Conservation (phyloP, 2,797 vertebrate genomes). For the Rhadinocentrus ornatus region DNA sequence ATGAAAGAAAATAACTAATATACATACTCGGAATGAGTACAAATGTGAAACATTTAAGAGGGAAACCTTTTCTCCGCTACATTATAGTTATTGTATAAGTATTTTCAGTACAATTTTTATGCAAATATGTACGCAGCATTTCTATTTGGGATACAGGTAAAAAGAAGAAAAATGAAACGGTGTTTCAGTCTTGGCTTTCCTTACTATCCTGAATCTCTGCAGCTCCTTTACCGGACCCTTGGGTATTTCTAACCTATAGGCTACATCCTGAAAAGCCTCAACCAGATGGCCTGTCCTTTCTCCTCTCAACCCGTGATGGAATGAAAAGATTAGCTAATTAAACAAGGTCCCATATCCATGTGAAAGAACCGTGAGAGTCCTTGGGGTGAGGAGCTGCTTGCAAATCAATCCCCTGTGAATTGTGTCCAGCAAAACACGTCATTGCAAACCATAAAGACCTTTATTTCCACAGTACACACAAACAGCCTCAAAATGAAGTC, state of each 20-base stretch:
- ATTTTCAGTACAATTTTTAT: background rate
- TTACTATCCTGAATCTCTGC: constrained; percentile 49
- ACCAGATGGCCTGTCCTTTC: constrained; percentile 84
- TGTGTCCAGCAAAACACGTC: constrained; percentile 47
- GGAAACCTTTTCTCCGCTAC: background rate
- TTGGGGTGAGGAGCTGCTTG: constrained; percentile 71
- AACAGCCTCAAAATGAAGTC: constrained; percentile 39
- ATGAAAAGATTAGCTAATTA: constrained; percentile 84
- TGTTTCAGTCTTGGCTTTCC: constrained; percentile 30
- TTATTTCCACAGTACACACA: constrained; percentile 64
- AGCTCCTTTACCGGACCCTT: constrained; percentile 63
- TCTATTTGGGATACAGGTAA: background rate
- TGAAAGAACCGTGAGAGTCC: constrained; percentile 73
- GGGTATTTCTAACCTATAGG: constrained; percentile 58
- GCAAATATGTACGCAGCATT: background rate
- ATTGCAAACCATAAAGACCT: constrained; percentile 65
- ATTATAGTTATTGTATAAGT: constrained; percentile 1
- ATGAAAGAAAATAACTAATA: background rate
- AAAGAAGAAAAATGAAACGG: constrained; percentile 16
- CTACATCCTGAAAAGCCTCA: constrained; percentile 59
- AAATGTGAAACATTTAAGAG: background rate
- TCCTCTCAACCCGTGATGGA: constrained; percentile 71
- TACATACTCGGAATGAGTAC: background rate
- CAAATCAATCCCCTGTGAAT: constrained; percentile 71
- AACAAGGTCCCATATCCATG: constrained; percentile 79